Conservation (phyloP, 2,113 vertebrate species). For the Toxotes chatareus region DNA sequence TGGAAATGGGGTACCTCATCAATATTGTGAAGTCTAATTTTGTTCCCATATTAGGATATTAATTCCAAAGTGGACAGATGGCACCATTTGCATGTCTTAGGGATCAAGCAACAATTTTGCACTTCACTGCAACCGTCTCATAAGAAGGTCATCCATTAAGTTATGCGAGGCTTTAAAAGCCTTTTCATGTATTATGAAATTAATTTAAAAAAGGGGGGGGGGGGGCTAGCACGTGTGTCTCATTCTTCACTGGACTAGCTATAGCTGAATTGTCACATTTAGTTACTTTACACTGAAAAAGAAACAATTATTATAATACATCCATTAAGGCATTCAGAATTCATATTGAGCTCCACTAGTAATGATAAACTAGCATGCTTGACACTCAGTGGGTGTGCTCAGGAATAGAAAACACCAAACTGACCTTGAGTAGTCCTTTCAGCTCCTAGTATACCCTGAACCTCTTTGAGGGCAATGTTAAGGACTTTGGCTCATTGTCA, state of each 20-base stretch:
- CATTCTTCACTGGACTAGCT: slow-evolving; percentile 40
- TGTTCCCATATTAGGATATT: slow-evolving; percentile 69
- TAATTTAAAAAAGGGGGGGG: slow-evolving; percentile 60
- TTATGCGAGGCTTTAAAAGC: slow-evolving; percentile 78
- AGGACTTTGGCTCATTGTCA: slow-evolving; percentile 80
- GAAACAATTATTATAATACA: slow-evolving; percentile 25
- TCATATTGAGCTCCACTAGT: not conserved
- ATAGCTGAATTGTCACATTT: slow-evolving; percentile 34
- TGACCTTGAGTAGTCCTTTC: slow-evolving; percentile 69
- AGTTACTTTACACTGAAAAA: slow-evolving; percentile 13
- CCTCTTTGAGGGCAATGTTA: slow-evolving; percentile 71
- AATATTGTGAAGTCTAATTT: slow-evolving; percentile 70
- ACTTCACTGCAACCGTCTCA: slow-evolving; percentile 76
- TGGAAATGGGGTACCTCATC: slow-evolving; percentile 59
- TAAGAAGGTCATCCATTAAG: slow-evolving; percentile 79
- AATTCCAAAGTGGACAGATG: slow-evolving; percentile 78
- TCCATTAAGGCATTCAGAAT: slow-evolving; percentile 9
- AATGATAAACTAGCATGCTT: not conserved
- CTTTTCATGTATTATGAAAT: slow-evolving; percentile 81
- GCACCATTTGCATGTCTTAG: slow-evolving; percentile 74
- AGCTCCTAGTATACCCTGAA: slow-evolving; percentile 49
- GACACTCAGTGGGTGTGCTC: not conserved
- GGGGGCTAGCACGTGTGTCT: slow-evolving; percentile 12
- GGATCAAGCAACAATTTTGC: slow-evolving; percentile 80
- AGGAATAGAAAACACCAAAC: not conserved